phyloP scores from a whole-genome alignment of 1,140 invertebrate species.

The Hycleus phaleratus region DNA sequence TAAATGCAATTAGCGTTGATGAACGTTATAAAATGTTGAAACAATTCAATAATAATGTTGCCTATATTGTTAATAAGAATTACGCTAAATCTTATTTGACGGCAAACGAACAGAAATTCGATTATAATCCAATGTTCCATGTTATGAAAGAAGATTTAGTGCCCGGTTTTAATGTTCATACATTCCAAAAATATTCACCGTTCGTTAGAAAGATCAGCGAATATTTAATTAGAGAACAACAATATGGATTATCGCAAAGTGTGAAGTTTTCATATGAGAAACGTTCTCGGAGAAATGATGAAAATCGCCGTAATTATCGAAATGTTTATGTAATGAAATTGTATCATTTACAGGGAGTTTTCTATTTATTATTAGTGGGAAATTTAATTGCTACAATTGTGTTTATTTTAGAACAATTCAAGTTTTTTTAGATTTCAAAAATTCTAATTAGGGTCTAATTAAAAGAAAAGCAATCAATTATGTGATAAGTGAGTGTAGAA shows the following conservation, averaged over 20 bases:
- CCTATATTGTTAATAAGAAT: neutral
- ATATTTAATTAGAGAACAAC: neutral
- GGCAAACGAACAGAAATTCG: too few species aligned
- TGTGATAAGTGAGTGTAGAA: neutral
- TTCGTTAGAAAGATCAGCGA: constrained; percentile 1
- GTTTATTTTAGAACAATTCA: neutral
- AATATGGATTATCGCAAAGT: neutral
- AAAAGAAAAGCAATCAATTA: neutral
- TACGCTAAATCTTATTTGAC: neutral
- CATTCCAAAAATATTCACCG: constrained; percentile 3
- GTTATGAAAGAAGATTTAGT: constrained; percentile 2
- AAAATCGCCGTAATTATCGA: too few species aligned
- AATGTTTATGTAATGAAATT: neutral
- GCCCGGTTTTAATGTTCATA: neutral
- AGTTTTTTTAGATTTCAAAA: too few species aligned
- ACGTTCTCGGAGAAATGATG: too few species aligned
- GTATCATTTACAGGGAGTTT: constrained; percentile 2
- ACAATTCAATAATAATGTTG: neutral
- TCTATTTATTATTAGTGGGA: neutral
- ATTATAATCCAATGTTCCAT: neutral
- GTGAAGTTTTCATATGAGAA: too few species aligned
- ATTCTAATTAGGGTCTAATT: too few species aligned
- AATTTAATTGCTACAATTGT: neutral
- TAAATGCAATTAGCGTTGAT: too few species aligned
- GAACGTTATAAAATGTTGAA: neutral